Base-by-base conservation (phyloP, 2,888 invertebrate species). In the Heliconius sara region DNA sequence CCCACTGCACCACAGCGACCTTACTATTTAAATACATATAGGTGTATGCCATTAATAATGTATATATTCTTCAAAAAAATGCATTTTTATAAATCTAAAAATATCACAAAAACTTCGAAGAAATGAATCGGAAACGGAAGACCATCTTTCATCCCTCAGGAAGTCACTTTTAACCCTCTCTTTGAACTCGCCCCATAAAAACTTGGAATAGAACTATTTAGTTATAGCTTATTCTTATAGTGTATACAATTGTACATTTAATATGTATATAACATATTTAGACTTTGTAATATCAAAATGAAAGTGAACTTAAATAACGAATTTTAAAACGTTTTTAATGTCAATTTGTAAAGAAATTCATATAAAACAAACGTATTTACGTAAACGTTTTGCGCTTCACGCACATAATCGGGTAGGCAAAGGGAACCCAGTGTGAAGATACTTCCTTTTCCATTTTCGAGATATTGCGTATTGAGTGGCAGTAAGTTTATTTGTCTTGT, bases 91-190 rank as follows among this genome's bases (percentile, higher is more conserved):
- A 47, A 43, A 3, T 27, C 22, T 16, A 47, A 25, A 47, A 25
- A 25, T 10, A 47, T 71, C 27, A 71, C 6, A 71, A 43, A 43
- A 73, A 60, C 6, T 22, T 34, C 57, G 16, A 16, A 12, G 30
- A 57, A 43, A 70, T 43, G 68, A 57, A 30, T 73, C 78, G 80
- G 80, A 76, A 76, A 34, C 25, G 75, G 78, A 76, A 78, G 70
- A 39, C 57, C 66, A 74, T 43, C 68, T 47, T 47, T 65, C 76
- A 19, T 76, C 76, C 80, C 72, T 75, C 72, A 71, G 80, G 80
- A 80, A 76, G 65, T 39, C 13, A 30, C 73, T 73, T 73, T 73
- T 57, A 73, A 57, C 57, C 73, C 73, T 60, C 57, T 60, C 57
- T 73, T 73, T 73, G 73, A 73, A 73, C 73, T n/a, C 60, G 6